Evolutionary conservation across 2,797 vertebrate species (phyloP), one percentile per base, ranked within the genome.

Genomic region (Rhynchotus rufescens): DNA sequence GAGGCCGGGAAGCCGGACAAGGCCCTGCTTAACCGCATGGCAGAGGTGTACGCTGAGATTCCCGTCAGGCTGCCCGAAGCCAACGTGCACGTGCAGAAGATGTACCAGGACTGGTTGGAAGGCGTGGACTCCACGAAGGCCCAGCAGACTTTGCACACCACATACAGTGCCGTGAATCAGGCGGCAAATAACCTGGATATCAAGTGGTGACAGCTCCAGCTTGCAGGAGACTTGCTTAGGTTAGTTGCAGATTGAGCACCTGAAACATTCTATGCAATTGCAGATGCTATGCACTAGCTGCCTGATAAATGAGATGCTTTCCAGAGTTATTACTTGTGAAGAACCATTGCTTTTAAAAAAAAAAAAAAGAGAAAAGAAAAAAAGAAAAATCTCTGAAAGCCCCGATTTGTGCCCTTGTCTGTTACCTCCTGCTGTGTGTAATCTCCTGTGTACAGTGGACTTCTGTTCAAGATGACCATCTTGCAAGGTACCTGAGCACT

Each of bases 71-170:
- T 98, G 25, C 99, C 99, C 0, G 99, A 99, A 77, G 68, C 95
- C 83, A 99, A 98, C 62, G 32, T 97, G 4, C 94, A 94, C 0
- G 95, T 99, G 44, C 98, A 98, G 66, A 98, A 96, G 82, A 97
- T 99, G 57, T 99, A 99, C 96, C 98, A 97, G 90, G 98, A 99
- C 94, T 99, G 99, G 99, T 98, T 99, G 86, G 97, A 99, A 36
- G 99, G 99, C 23, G 94, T 97, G 15, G 98, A 98, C 94, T 98
- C 99, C 1, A 93, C 80, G 8, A 97, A 97, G 54, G 98, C 93
- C 30, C 96, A 94, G 84, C 96, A 98, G 7, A 97, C 98, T 61
- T 97, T 99, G 62, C 99, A 98, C 94, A 99, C 98, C 10, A 96
- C 97, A 7, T 98, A 98, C 92, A 97, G 86, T 42, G 94, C 95